Conservation (phyloP, 2,888 invertebrate genomes). For the Cerastoderma edule region DNA sequence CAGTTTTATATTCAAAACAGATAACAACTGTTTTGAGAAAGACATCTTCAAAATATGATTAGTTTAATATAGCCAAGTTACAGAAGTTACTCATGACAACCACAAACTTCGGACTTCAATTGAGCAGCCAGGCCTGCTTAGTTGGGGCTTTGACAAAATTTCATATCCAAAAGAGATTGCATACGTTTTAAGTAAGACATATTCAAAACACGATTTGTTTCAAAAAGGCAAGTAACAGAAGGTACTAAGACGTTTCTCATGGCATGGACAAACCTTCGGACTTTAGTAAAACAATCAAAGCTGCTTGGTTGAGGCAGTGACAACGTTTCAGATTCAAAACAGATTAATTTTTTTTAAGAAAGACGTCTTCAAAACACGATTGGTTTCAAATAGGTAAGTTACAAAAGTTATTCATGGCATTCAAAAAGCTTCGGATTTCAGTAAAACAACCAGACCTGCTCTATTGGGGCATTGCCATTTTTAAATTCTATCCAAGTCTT, state of each 20-base stretch:
- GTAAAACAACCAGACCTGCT: background rate
- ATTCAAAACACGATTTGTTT: background rate
- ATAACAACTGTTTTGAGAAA: too few species aligned
- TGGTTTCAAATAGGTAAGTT: too few species aligned
- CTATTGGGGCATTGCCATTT: background rate
- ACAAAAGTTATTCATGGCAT: background rate
- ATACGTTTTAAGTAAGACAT: background rate
- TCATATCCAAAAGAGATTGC: background rate
- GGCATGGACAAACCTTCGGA: background rate
- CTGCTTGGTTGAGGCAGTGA: too few species aligned
- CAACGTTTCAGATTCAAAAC: too few species aligned
- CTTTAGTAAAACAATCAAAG: too few species aligned
- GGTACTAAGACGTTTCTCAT: background rate
- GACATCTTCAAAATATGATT: too few species aligned
- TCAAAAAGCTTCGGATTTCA: background rate
- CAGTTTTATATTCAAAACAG: too few species aligned
- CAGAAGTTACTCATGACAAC: background rate
- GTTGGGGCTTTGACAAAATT: background rate
- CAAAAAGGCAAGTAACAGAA: background rate
- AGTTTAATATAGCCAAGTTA: too few species aligned
- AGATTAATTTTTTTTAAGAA: too few species aligned
- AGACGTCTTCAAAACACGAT: too few species aligned
- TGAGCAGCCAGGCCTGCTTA: background rate
- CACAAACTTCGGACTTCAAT: background rate
- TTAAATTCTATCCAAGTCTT: too few species aligned